Base-by-base conservation (phyloP, 92 coral and sea anemone species). In the Palythoa grandiflora region DNA sequence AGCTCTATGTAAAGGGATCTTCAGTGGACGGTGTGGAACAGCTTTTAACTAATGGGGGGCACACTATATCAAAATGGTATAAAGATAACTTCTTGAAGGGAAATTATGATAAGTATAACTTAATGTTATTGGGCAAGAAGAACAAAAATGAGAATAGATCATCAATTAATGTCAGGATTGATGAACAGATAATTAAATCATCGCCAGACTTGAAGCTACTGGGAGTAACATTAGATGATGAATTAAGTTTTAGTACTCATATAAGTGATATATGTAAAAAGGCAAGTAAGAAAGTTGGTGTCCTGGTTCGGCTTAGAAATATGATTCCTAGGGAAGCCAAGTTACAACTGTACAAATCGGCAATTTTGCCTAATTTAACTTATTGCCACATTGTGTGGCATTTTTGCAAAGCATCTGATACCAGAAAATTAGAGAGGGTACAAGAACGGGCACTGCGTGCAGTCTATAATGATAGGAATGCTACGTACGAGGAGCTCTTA, bases 271-370 rank as follows among this genome's bases (percentile, higher is more conserved):
- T n/a, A n/a, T n/a, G n/a, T n/a, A n/a, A n/a, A n/a, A n/a, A n/a
- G n/a, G n/a, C n/a, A n/a, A n/a, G n/a, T n/a, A n/a, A n/a, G n/a
- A 68, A 84, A 78, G 75, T 79, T 68, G 91, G 88, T 78, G 94
- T 91, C 79, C 84, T 88, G 48, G 71, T 83, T 50, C 68, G 87
- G 71, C 70, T 86, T 55, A 52, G 83, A 50, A 92, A 89, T 59
- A 35, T 92, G n/a, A n/a, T n/a, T n/a, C n/a, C n/a, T n/a, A n/a
- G n/a, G n/a, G n/a, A n/a, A n/a, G n/a, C n/a, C n/a, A n/a, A n/a
- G n/a, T n/a, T n/a, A n/a, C n/a, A n/a, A n/a, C n/a, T n/a, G n/a
- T n/a, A n/a, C n/a, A n/a, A n/a, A n/a, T n/a, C n/a, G n/a, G n/a
- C n/a, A n/a, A n/a, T n/a, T n/a, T n/a, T n/a, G n/a, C n/a, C n/a